Conservation (phyloP, 1,140 invertebrate genomes). For the Nephila pilipes region DNA sequence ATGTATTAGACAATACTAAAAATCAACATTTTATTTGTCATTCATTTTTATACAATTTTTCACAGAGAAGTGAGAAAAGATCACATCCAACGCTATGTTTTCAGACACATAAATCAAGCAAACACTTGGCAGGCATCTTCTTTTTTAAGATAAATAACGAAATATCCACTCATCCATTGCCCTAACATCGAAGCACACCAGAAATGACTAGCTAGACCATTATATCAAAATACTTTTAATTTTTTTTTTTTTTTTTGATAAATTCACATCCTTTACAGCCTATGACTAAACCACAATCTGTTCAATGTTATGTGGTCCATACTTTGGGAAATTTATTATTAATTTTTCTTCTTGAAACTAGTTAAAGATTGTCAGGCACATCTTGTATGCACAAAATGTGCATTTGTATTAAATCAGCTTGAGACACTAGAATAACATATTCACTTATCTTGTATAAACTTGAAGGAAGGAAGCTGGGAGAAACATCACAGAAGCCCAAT, state of each 20-base stretch:
- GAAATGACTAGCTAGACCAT: conserved; percentile 57
- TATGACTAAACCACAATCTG: conserved; percentile 18
- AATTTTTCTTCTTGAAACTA: conserved; percentile 15
- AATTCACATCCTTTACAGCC: conserved; percentile 20
- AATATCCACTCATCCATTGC: neutral
- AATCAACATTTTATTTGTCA: conserved; percentile 48
- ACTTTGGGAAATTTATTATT: neutral
- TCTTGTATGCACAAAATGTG: conserved; percentile 50
- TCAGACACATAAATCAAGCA: conserved; percentile 38
- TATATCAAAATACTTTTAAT: conserved; percentile 39
- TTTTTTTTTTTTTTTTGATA: conserved; percentile 29
- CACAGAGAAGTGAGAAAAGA: conserved; percentile 33
- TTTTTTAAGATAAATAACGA: neutral
- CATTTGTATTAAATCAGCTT: neutral
- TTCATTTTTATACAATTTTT: conserved; percentile 44
- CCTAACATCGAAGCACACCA: neutral
- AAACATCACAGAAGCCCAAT: neutral
- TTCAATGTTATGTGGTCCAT: conserved; percentile 50
- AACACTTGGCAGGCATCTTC: neutral
- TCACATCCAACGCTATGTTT: neutral
- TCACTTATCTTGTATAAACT: conserved; percentile 16
- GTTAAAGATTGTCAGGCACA: conserved; percentile 54
- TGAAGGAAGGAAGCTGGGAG: neutral
- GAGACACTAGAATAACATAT: neutral
- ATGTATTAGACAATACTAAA: neutral